phyloP scores from a whole-genome alignment of 2,888 invertebrate species.

The Xestoiulus laeticollis region DNA sequence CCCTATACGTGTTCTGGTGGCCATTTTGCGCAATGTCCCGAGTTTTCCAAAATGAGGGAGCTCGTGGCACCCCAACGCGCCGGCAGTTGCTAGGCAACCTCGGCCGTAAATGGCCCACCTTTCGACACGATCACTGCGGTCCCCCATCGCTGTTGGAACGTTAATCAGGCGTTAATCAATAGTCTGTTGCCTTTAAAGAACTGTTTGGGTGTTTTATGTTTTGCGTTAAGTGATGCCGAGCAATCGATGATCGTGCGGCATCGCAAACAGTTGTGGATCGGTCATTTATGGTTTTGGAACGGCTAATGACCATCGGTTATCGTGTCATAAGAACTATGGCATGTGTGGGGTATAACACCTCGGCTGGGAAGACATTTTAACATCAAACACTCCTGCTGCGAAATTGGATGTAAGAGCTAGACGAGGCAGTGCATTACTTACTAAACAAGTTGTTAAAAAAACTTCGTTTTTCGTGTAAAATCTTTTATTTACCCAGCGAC shows the following conservation, averaged over 20 bases:
- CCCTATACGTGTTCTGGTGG: not conserved
- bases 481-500: no score
- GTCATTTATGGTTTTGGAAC: not conserved
- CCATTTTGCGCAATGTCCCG: not conserved
- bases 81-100: not conserved
- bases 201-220: slow-evolving; percentile 26
- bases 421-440: no score
- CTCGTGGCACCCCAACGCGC: not conserved
- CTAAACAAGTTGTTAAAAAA: no score
- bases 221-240: slow-evolving; percentile 12
- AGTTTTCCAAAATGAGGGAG: slow-evolving; percentile 15
- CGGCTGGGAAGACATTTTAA: no score
- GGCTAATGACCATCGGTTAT: not conserved
- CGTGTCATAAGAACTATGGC: no score
- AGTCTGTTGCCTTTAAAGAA: not conserved
- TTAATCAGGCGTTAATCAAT: slow-evolving; percentile 26
- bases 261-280: not conserved
- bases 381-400: no score
- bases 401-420: no score
- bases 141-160: slow-evolving; percentile 26
- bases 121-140: not conserved
- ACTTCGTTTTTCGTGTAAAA: no score
- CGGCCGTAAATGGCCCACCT: slow-evolving; percentile 10
- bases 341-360: no score
- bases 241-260: not conserved